Evolutionary conservation across 2,113 vertebrate species (phyloP).

Genomic region (Suncus etruscus): DNA sequence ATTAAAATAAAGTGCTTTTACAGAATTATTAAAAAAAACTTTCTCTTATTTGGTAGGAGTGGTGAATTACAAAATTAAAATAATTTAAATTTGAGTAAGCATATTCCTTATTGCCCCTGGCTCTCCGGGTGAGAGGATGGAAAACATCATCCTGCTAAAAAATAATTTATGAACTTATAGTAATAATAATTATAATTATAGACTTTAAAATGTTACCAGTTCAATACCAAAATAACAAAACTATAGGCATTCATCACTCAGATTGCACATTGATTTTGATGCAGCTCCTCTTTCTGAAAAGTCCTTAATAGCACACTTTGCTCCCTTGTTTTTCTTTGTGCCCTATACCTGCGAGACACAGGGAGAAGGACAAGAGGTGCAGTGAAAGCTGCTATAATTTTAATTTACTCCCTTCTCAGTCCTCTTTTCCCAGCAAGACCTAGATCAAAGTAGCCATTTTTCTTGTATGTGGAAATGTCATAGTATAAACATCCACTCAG

Average conservation of each 20-base stretch:
- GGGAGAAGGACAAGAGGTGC: not conserved
- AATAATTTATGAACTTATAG: constrained; percentile 48
- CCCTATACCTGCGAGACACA: not conserved
- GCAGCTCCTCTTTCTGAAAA: not conserved
- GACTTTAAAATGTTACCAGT: constrained; percentile 45
- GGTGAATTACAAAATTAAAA: constrained; percentile 67
- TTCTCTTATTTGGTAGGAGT: constrained; percentile 19
- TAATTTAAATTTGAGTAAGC: constrained; percentile 55
- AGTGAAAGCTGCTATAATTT: constrained; percentile 50
- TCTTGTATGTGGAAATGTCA: constrained; percentile 52
- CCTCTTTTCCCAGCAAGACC: constrained; percentile 26
- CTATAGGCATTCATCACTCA: not conserved
- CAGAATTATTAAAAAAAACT: constrained; percentile 66
- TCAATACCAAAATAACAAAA: constrained; percentile 48
- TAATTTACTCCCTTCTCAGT: constrained; percentile 53
- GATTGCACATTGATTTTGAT: constrained; percentile 1
- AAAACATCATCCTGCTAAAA: constrained; percentile 54
- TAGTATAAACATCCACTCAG: constrained; percentile 46
- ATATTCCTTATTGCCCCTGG: constrained; percentile 52
- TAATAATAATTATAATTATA: constrained; percentile 53
- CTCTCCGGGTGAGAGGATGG: not conserved
- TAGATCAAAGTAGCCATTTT: constrained; percentile 65
- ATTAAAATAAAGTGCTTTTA: constrained; percentile 59
- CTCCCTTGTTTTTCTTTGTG: constrained; percentile 33
- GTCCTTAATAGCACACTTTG: not conserved